These are phyloP conservation scores for Dysmachus trigonus DNA, from an alignment of 2,888 invertebrate species.

Conservation along the genomic window DNA sequence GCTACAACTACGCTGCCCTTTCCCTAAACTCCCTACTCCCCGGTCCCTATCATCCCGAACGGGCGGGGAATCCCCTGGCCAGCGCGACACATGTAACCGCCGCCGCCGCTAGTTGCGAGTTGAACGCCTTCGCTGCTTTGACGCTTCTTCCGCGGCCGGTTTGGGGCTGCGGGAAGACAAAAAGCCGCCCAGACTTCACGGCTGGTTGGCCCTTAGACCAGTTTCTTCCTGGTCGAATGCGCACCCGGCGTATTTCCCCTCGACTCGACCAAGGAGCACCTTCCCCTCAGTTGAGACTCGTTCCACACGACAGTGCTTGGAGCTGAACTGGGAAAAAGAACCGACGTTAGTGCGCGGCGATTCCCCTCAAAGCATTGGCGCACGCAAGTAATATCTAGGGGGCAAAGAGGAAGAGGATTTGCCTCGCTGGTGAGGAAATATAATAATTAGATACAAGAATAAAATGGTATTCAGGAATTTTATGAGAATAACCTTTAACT, in stretches of 20 bases:
- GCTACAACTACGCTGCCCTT: neutral
- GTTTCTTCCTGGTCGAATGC: conserved; percentile 1
- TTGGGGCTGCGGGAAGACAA: neutral
- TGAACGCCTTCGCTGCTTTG: neutral
- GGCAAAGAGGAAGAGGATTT: neutral
- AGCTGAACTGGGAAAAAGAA: neutral
- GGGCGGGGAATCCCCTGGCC: neutral
- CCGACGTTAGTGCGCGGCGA: neutral
- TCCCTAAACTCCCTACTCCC: neutral
- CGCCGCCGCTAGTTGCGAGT: neutral
- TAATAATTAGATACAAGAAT: neutral
- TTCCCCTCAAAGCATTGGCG: neutral
- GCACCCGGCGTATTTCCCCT: neutral
- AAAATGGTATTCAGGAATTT: too few species aligned
- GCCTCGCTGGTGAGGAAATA: neutral
- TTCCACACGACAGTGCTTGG: conserved; percentile 19
- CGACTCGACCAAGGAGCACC: neutral
- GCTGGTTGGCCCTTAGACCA: neutral
- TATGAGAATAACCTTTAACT: too few species aligned
- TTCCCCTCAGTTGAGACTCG: neutral
- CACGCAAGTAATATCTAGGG: neutral
- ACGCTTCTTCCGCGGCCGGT: neutral
- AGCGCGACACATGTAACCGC: neutral
- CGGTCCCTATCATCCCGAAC: neutral
- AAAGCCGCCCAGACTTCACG: conserved; percentile 27